Conservation (phyloP, 2,113 vertebrate species). For the Hippocampus guttulatus region DNA sequence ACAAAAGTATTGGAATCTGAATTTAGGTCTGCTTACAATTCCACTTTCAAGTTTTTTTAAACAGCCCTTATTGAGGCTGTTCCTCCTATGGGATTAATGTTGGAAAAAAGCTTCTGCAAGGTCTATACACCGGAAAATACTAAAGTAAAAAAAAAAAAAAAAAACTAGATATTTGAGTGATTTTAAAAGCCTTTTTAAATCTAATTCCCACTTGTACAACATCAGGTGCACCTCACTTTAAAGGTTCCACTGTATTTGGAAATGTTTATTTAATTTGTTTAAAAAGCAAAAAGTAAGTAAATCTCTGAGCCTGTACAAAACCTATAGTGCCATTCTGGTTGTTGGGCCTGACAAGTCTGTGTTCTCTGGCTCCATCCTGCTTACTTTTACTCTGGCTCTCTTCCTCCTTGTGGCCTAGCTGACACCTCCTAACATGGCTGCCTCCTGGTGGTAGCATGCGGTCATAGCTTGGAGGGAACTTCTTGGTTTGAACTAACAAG, state of each 20-base stretch:
- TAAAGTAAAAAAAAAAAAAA: not conserved
- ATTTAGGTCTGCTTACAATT: not conserved
- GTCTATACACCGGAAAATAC: not conserved
- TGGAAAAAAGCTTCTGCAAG: not conserved
- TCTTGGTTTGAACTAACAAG: slow-evolving; percentile 2
- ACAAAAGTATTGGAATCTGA: not conserved
- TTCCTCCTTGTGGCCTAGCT: slow-evolving; percentile 75
- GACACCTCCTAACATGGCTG: slow-evolving; percentile 56
- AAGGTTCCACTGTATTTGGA: slow-evolving; percentile 2
- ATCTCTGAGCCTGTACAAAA: slow-evolving; percentile 21
- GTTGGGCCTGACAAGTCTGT: slow-evolving; percentile 23
- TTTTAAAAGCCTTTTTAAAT: not conserved
- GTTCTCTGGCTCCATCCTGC: slow-evolving; percentile 10
- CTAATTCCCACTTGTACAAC: not conserved
- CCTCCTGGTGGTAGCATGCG: slow-evolving; percentile 42
- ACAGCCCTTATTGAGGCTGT: too few species aligned
- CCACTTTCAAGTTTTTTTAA: not conserved
- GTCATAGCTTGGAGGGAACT: slow-evolving; percentile 8
- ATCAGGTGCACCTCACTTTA: not conserved
- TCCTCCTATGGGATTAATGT: not conserved
- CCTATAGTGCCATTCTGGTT: slow-evolving; percentile 17
- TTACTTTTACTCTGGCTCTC: slow-evolving; percentile 44
- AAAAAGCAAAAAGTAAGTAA: not conserved
- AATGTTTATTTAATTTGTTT: not conserved
- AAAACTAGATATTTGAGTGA: not conserved